Conservation (phyloP, 2,797 vertebrate species). For the Trachops cirrhosus region DNA sequence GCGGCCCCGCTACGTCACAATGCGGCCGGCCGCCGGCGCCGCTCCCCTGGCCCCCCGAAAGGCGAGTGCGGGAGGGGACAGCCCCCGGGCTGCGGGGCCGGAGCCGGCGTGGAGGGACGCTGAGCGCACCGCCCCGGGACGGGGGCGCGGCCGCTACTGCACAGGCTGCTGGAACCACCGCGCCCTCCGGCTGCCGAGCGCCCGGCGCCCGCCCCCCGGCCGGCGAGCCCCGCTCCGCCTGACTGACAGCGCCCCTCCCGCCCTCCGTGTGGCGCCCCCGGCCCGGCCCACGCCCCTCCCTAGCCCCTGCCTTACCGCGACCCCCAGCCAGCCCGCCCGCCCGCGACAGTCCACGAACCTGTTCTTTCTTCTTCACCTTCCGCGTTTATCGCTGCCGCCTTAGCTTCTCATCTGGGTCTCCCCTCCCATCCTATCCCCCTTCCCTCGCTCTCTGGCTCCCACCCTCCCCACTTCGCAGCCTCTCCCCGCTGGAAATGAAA, state of each 20-base stretch:
- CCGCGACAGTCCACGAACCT: not conserved
- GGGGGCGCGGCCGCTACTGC: not conserved
- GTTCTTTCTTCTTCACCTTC: not conserved
- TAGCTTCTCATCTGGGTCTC: not conserved
- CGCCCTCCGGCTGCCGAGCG: not conserved
- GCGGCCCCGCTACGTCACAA: constrained; percentile 81
- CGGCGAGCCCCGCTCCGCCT: not conserved
- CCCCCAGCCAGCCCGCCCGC: not conserved
- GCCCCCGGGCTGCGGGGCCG: not conserved
- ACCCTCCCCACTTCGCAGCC: not conserved
- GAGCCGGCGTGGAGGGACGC: not conserved
- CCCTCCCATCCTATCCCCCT: constrained; percentile 17
- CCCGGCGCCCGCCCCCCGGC: not conserved
- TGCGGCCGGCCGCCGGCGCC: constrained; percentile 71
- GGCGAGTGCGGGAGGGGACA: not conserved
- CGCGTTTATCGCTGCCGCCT: not conserved
- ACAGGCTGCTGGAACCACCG: not conserved
- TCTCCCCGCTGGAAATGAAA: constrained; percentile 13
- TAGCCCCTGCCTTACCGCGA: not conserved
- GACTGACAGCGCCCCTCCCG: constrained; percentile 18
- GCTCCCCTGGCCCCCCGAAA: constrained; percentile 55
- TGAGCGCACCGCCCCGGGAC: not conserved
- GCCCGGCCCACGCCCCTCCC: not conserved
- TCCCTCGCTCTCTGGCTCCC: not conserved
- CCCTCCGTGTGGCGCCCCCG: not conserved